Percentiles rank a stretch among this genome's conserved stretches.
Conservation (phyloP, 2,113 vertebrate genomes). For the Dicrurus megarhynchus region DNA sequence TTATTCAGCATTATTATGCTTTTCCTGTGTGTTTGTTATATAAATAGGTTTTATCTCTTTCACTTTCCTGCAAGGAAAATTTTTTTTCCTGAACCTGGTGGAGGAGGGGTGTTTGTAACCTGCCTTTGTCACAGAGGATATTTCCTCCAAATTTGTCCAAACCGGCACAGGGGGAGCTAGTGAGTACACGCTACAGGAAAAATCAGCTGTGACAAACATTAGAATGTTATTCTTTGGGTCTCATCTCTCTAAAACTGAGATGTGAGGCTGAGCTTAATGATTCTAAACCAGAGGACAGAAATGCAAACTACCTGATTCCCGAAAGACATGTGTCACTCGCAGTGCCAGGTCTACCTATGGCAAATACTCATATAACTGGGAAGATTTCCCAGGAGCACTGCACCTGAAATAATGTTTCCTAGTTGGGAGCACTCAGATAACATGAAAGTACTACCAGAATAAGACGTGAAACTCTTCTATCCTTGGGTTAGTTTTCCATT, state of each 20-base stretch:
- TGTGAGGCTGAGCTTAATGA: background rate
- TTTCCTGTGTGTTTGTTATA: too few relatives aligned
- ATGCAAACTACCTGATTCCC: background rate
- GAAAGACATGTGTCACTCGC: background rate
- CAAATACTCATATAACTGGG: background rate
- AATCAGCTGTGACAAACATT: background rate
- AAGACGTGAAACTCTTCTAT: background rate
- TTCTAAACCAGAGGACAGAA: background rate
- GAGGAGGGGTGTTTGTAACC: too few relatives aligned
- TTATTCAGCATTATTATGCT: too few relatives aligned
- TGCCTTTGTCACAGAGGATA: too few relatives aligned
- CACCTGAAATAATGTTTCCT: background rate
- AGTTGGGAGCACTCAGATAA: background rate
- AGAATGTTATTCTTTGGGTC: background rate
- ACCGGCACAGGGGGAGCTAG: fast-evolving
- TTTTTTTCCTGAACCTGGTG: too few relatives aligned
- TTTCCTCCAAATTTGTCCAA: too few relatives aligned
- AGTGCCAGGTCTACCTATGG: background rate
- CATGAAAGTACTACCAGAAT: background rate
- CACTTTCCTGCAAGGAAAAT: too few relatives aligned
- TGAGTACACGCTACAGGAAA: background rate
- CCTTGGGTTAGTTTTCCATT: background rate
- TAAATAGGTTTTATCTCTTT: too few relatives aligned
- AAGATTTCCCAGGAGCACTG: background rate
- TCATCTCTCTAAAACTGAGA: background rate